These are phyloP conservation scores for Maconellicoccus hirsutus DNA, from an alignment of 1,140 invertebrate species.

Conservation along the genomic window DNA sequence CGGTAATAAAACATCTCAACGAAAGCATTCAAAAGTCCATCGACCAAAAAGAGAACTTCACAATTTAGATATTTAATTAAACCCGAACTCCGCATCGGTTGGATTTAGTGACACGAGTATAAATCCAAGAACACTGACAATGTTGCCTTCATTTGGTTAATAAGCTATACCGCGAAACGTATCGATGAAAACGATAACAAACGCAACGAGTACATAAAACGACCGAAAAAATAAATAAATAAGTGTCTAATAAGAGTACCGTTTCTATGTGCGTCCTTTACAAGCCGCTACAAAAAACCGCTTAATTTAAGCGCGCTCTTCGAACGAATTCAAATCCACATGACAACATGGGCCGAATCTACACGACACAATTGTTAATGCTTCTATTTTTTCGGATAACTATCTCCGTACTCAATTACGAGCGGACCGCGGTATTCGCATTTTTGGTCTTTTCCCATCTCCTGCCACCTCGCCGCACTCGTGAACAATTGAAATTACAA, in stretches of 20 bases:
- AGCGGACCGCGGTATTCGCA: not conserved
- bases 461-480: not conserved
- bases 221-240: not conserved
- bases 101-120: too few relatives aligned
- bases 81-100: too few relatives aligned
- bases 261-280: not conserved
- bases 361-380: not conserved
- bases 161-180: not conserved
- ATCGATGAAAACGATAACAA: too few relatives aligned
- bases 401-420: not conserved
- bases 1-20: too few relatives aligned
- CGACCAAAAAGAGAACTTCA: too few relatives aligned
- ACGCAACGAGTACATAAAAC: too few relatives aligned
- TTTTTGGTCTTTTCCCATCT: too few relatives aligned
- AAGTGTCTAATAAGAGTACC: not conserved
- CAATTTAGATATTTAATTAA: not conserved
- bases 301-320: not conserved
- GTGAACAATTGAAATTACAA: not conserved
- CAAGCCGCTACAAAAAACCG: not conserved
- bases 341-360: not conserved
- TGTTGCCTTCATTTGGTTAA: not conserved
- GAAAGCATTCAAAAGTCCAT: too few relatives aligned
- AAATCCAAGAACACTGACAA: too few relatives aligned
- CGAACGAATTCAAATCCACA: not conserved
- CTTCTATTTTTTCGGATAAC: not conserved